These are phyloP conservation scores for Gephyroberyx darwinii DNA, from an alignment of 2,797 vertebrate species.

Conservation along the genomic window DNA sequence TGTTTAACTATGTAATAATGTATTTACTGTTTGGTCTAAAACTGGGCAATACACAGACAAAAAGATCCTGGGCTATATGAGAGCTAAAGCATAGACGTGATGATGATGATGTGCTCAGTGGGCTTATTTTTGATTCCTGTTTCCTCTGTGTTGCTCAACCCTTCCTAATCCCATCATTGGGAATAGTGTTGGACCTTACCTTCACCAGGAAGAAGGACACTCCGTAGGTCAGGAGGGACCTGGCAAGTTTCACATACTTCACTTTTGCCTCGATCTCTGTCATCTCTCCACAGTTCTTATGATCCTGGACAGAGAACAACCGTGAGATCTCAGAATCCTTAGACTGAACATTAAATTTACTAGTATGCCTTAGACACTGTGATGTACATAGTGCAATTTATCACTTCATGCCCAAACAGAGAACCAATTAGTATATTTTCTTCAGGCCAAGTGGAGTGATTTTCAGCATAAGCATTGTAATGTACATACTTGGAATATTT, in stretches of 20 bases:
- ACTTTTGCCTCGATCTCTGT: slow-evolving; percentile 98
- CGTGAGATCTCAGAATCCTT: slow-evolving; percentile 8
- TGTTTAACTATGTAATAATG: no score
- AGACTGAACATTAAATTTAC: background rate
- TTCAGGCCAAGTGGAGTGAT: background rate
- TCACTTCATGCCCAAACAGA: slow-evolving; percentile 20
- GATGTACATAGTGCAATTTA: slow-evolving; percentile 5
- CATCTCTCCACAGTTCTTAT: slow-evolving; percentile 97
- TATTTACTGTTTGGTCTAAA: no score
- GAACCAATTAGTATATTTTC: slow-evolving; percentile 36
- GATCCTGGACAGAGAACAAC: slow-evolving; percentile 83
- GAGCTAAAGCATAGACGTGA: no score
- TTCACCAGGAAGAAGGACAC: slow-evolving; percentile 98
- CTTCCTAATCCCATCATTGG: no score
- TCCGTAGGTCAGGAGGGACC: slow-evolving; percentile 93
- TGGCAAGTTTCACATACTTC: slow-evolving; percentile 96
- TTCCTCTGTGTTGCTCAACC: background rate
- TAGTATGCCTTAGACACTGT: background rate
- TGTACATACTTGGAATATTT: slow-evolving; percentile 93
- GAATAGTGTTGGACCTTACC: slow-evolving; percentile 75
- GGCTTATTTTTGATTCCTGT: background rate
- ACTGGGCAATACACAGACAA: no score
- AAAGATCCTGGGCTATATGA: no score
- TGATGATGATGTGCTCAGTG: no score
- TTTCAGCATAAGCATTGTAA: no score